Evolutionary conservation across 2,888 invertebrate species (phyloP), one percentile per base, ranked within the genome.

Genomic region (Dioctria linearis): DNA sequence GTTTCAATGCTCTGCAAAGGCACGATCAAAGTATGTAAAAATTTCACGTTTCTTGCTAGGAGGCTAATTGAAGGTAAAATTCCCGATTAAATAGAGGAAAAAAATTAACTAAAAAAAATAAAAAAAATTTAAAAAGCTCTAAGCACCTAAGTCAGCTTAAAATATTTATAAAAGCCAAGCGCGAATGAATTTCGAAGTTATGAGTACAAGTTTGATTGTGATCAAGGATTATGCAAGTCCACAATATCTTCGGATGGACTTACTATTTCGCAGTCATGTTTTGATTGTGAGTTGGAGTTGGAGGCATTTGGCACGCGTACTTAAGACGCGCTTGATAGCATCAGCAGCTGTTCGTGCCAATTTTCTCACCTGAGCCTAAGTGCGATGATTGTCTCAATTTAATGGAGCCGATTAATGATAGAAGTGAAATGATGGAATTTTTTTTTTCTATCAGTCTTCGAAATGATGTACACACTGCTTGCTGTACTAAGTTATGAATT

Each of bases 311-410:
- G 67, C 46, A 49, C 67, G 67, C 67, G 67, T 67, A 67, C 25
- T 25, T 25, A 25, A 25, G 25, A 25, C 25, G 25, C 25, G 25
- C 25, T 65, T 40, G 40, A 42, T 65, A 9, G 51, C 42, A 13
- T n/a, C 42, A 40, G 39, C 42, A 25, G 25, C 2, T 11, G 9
- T 2, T 63, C 42, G 39, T 40, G 25, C 9, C 25, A 40, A 40
- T 63, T n/a, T 65, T 63, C 42, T 65, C 65, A 2, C 0, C 6
- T 42, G 40, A 40, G 42, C 42, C 40, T 42, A 40, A 42, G 42
- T 40, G 42, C 42, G 65, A 65, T 42, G 65, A 65, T 65, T 65
- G 65, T 65, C 65, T 65, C 65, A 13, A 40, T n/a, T 40, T 65
- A 65, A 42, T 65, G 65, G 65, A 42, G 39, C 65, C 65, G 65